These are phyloP conservation scores for Calephelis perditalis DNA, from an alignment of 2,888 invertebrate genomes.

Conservation along the genomic window DNA sequence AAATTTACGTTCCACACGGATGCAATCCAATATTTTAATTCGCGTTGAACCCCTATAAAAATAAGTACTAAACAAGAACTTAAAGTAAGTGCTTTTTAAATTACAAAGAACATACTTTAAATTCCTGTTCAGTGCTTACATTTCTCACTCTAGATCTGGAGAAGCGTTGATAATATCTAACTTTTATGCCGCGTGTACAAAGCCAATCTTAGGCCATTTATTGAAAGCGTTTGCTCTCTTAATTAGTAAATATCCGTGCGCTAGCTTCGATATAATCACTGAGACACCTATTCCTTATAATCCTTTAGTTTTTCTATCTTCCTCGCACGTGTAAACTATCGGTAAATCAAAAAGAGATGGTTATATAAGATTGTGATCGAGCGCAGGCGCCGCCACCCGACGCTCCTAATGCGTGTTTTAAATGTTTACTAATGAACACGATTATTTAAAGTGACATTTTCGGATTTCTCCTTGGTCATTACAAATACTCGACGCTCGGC, in stretches of 20 bases:
- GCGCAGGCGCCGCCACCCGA: conserved; percentile 68
- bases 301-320: conserved; percentile 36
- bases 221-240: conserved; percentile 49
- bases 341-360: conserved; percentile 41
- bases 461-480: conserved; percentile 58
- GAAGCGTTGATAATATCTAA: no score
- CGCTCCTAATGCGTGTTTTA: conserved; percentile 72
- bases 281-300: conserved; percentile 61
- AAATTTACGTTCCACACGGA: no score
- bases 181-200: conserved; percentile 30
- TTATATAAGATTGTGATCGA: conserved; percentile 54
- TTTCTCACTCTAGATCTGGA: no score
- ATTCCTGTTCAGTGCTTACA: not conserved
- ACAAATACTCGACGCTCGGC: conserved; percentile 41
- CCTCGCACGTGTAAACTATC: conserved; percentile 32
- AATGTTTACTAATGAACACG: conserved; percentile 77
- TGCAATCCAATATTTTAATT: no score
- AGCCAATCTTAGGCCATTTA: conserved; percentile 40
- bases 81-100: conserved; percentile 36
- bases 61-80: no score
- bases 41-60: no score
- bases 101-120: not conserved
- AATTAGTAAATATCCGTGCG: conserved; percentile 68
- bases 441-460: conserved; percentile 76
- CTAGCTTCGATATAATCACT: conserved; percentile 58